Evolutionary conservation across 2,113 vertebrate species (phyloP), one percentile per base, ranked within the genome.

Genomic region (Takifugu flavidus): DNA sequence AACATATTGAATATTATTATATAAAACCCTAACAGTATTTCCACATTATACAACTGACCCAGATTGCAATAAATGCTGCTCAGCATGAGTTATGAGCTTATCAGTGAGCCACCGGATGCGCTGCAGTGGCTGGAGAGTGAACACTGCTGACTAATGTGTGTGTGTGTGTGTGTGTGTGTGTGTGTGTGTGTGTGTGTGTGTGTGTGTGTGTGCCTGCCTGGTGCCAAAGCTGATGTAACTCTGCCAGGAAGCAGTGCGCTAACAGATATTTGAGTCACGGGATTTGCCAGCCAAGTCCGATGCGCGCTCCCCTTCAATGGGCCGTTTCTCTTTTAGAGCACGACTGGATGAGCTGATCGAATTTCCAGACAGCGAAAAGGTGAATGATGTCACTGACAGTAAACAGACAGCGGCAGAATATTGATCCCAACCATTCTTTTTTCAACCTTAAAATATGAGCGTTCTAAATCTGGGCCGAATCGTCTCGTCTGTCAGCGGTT

Each of bases 151-250:
- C 80, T 87, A 87, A 89, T 81, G 82, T 89, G 82, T 90, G 79
- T 80, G 60, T 80, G 74, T 72, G 62, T 81, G 81, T 72, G 62
- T 81, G 80, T 81, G 60, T 80, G 74, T 72, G 62, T 81, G 81
- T 72, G 62, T 81, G 82, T 88, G 83, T 90, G 80, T 80, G 60
- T 79, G 74, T 70, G 62, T 80, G 81, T 80, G 82, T 88, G 83
- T 90, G 80, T 79, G 60, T 80, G 74, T 72, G 62, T 80, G 80
- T 82, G 75, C 67, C 70, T 82, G 67, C 27, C 76, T 78, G 75
- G 82, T 90, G 89, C 89, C 88, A 90, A 82, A 77, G 74, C 84
- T 90, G 82, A 90, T 89, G 87, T 84, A 88, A 87, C 84, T 71
- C 75, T 90, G 88, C 89, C 87, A 90, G 88, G 84, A 88, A 86